Percentiles rank a stretch among this genome's conserved stretches.
Evolutionary conservation across 2,888 invertebrate genomes (phyloP).

Genomic region (Drepanosiphum platanoidis): DNA sequence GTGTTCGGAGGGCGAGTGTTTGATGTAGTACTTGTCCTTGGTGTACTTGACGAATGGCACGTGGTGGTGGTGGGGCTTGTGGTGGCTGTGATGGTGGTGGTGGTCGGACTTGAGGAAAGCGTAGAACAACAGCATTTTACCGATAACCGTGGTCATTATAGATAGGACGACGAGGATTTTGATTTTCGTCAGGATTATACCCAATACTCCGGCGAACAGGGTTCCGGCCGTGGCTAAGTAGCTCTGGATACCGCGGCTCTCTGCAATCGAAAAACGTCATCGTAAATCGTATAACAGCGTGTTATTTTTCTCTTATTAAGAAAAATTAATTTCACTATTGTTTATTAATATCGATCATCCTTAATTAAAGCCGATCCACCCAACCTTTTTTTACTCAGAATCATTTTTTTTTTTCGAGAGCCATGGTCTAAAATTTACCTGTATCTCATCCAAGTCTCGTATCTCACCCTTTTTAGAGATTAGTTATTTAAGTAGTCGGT

Average conservation of each 20-base stretch:
- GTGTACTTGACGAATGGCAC: constrained; percentile 56
- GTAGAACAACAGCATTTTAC: constrained; percentile 59
- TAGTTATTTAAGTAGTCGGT: too few relatives aligned
- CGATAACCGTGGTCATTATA: constrained; percentile 58
- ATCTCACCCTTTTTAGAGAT: too few relatives aligned
- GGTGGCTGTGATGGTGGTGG: constrained; percentile 5
- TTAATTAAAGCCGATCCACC: too few relatives aligned
- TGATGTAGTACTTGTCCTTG: constrained; percentile 54
- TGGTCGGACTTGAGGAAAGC: constrained; percentile 41
- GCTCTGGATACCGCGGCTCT: constrained; percentile 61
- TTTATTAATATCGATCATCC: too few relatives aligned
- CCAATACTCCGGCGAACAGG: constrained; percentile 61
- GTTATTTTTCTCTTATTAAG: too few relatives aligned
- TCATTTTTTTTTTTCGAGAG: too few relatives aligned
- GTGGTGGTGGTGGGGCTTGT: constrained; percentile 40
- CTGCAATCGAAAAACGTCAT: background rate
- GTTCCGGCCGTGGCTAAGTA: constrained; percentile 63
- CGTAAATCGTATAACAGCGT: too few relatives aligned
- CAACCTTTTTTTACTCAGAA: too few relatives aligned
- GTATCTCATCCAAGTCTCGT: too few relatives aligned
- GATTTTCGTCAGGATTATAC: constrained; percentile 62
- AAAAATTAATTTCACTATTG: too few relatives aligned
- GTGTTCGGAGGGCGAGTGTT: constrained; percentile 18
- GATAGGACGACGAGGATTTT: constrained; percentile 58
- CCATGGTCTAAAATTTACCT: too few relatives aligned